Evolutionary conservation across 2,113 vertebrate genomes (phyloP).

Genomic region (Rhabdornis inornatus): DNA sequence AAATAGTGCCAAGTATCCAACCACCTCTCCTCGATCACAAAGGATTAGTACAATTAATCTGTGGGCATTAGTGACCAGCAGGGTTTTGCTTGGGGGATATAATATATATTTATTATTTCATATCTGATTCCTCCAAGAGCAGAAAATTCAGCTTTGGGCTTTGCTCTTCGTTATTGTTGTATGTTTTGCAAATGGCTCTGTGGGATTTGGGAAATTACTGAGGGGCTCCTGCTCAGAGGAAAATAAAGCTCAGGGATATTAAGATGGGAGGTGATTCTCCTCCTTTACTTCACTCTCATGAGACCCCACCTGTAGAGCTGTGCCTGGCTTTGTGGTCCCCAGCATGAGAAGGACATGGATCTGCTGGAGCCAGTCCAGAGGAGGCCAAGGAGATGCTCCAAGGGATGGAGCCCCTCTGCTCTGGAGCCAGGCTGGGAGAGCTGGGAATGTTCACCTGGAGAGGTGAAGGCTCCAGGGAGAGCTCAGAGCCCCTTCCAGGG

Average conservation of each 20-base stretch:
- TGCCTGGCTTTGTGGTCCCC: not conserved
- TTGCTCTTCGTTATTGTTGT: not conserved
- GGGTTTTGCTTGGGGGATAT: not conserved
- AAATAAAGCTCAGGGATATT: not conserved
- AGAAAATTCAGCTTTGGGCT: not conserved
- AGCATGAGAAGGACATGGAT: not conserved
- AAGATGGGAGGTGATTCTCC: not conserved
- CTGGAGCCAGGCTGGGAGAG: not conserved
- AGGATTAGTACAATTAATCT: constrained; percentile 65
- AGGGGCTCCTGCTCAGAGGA: not conserved
- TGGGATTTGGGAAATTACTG: not conserved
- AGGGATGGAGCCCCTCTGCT: not conserved
- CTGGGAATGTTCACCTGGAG: not conserved
- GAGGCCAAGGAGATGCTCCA: accelerated
- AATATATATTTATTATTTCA: constrained; percentile 64
- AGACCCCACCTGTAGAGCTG: not conserved
- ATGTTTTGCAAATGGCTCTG: not conserved
- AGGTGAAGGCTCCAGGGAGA: not conserved
- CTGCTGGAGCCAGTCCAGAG: accelerated
- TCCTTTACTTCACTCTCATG: not conserved
- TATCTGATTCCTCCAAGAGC: constrained; percentile 44
- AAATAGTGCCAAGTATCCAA: constrained; percentile 27
- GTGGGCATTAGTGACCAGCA: constrained; percentile 41
- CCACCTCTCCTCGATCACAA: not conserved
- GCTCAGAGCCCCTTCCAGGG: accelerated